Evolutionary conservation across 2,888 invertebrate species (phyloP).

Genomic region (Boloria euphrosyne): DNA sequence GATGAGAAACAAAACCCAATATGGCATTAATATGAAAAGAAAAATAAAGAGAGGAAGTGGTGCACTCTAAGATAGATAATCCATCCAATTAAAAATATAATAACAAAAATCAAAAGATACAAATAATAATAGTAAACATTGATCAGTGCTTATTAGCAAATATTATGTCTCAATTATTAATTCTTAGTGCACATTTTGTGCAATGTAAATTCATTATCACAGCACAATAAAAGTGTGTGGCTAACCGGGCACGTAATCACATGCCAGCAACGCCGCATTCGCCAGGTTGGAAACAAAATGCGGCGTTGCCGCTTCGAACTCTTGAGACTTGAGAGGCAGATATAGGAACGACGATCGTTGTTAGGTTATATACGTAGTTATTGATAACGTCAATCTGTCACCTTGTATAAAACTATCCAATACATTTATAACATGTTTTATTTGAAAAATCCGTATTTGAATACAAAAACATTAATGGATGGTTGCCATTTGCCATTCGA

Average conservation of each 20-base stretch:
- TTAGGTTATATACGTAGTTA: conserved; percentile 30
- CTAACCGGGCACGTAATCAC: conserved; percentile 36
- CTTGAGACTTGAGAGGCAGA: conserved; percentile 34
- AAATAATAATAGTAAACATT: neutral
- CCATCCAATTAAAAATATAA: too few species aligned
- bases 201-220: conserved; percentile 16
- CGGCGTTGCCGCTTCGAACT: conserved; percentile 48
- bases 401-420: conserved; percentile 8
- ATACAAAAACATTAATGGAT: too few species aligned
- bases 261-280: conserved; percentile 40
- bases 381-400: conserved; percentile 27
- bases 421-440: neutral
- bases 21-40: too few species aligned
- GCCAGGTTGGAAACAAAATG: conserved; percentile 38
- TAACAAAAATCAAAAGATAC: too few species aligned
- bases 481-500: too few species aligned
- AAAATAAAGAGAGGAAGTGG: too few species aligned
- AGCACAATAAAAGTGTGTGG: conserved; percentile 36
- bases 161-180: neutral
- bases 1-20: too few species aligned
- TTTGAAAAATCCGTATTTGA: too few species aligned
- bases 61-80: too few species aligned
- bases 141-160: neutral
- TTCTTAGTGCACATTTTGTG: conserved; percentile 22
- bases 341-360: conserved; percentile 35